Conservation (phyloP, 1,140 invertebrate genomes). For the Temnothorax longispinosus region DNA sequence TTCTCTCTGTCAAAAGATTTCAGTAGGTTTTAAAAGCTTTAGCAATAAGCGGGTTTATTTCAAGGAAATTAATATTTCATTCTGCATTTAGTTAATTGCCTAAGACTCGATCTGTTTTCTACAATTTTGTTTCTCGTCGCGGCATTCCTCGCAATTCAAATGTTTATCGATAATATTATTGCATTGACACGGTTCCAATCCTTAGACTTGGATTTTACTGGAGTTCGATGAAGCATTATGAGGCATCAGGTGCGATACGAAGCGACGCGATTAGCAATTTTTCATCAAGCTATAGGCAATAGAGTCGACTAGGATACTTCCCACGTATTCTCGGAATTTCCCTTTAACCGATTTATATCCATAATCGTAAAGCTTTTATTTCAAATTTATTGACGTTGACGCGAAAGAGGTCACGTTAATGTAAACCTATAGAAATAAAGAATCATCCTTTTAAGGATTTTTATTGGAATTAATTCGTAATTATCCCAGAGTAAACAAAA, state of each 20-base stretch:
- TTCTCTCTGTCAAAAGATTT: not conserved
- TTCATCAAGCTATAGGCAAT: not conserved
- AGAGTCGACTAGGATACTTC: not conserved
- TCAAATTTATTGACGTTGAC: not conserved
- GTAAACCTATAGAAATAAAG: not conserved
- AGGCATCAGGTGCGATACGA: conserved; percentile 30
- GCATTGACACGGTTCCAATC: not conserved
- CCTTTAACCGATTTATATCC: not conserved
- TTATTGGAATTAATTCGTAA: not conserved
- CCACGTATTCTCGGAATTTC: conserved; percentile 9
- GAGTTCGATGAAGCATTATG: not conserved
- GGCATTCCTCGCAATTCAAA: not conserved
- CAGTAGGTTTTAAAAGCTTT: not conserved
- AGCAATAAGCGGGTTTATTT: not conserved
- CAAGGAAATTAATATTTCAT: not conserved
- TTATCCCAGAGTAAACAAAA: too few relatives aligned
- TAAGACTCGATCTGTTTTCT: not conserved
- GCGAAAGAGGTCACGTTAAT: not conserved
- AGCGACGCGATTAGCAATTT: conserved; percentile 41
- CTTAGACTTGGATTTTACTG: not conserved
- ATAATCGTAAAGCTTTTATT: not conserved
- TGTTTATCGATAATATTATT: conserved; percentile 9
- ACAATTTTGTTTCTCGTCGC: not conserved
- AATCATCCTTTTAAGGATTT: not conserved
- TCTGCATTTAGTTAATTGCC: not conserved